phyloP scores from a whole-genome alignment of 2,113 vertebrate genomes.

The Heterotis niloticus region DNA sequence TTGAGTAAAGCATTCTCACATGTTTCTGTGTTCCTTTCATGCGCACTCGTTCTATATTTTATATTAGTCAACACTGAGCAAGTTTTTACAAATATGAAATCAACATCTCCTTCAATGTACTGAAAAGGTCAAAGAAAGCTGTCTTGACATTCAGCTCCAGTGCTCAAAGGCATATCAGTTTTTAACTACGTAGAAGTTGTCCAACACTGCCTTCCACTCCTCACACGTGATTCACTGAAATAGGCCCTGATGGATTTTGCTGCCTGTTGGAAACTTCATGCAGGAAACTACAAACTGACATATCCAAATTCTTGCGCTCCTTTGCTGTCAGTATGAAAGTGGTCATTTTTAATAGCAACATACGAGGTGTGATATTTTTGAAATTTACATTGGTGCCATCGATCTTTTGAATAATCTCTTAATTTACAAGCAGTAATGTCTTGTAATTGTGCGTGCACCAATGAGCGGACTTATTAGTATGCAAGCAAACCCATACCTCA shows the following conservation, averaged over 20 bases:
- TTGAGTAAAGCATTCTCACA: background rate
- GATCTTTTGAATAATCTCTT: too few relatives aligned
- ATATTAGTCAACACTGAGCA: background rate
- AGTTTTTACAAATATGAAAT: background rate
- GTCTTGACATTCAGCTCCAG: background rate
- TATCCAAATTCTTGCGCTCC: too few relatives aligned
- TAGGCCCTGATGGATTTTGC: background rate
- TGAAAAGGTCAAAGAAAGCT: background rate
- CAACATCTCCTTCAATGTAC: background rate
- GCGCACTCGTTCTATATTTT: background rate
- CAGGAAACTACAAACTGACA: too few relatives aligned
- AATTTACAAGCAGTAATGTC: too few relatives aligned
- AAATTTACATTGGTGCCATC: too few relatives aligned
- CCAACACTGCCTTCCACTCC: background rate
- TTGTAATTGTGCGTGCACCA: too few relatives aligned
- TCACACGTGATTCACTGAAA: background rate
- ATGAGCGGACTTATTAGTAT: too few relatives aligned
- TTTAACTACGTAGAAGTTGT: background rate
- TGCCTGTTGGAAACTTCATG: too few relatives aligned
- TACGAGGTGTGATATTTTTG: too few relatives aligned
- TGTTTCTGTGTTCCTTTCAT: background rate
- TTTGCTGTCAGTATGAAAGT: too few relatives aligned
- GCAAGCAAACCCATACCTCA: too few relatives aligned
- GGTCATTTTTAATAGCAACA: too few relatives aligned
- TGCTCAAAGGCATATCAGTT: background rate